These are phyloP conservation scores for Pavo muticus DNA, from an alignment of 2,113 vertebrate genomes.

Conservation along the genomic window DNA sequence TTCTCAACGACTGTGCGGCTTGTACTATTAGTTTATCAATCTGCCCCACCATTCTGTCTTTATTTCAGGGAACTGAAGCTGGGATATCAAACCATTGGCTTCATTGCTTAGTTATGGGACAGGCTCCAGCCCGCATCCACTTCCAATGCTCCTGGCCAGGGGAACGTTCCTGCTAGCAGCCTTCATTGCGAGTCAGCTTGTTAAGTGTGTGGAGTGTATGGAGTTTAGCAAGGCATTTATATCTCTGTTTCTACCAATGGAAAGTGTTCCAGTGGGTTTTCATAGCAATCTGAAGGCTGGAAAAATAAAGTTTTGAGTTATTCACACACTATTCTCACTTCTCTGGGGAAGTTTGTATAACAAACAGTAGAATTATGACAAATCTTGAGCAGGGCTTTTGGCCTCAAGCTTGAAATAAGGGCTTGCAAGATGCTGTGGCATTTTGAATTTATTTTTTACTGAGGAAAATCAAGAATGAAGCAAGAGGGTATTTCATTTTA, in stretches of 20 bases:
- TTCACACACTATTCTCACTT: background rate
- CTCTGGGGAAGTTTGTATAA: background rate
- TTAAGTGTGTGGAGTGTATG: fast-evolving
- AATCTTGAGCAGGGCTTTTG: background rate
- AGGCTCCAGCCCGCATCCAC: fast-evolving
- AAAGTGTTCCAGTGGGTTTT: background rate
- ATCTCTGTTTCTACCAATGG: background rate
- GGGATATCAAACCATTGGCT: background rate
- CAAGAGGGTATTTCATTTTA: background rate
- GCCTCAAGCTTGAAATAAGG: background rate
- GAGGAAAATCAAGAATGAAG: background rate
- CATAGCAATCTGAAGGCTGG: background rate
- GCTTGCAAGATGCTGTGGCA: background rate
- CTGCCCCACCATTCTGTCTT: background rate
- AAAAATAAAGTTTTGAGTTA: background rate
- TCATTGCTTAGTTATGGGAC: background rate
- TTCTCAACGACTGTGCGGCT: background rate
- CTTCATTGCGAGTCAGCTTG: background rate
- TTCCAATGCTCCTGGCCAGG: fast-evolving
- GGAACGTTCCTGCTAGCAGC: background rate
- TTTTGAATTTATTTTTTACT: background rate
- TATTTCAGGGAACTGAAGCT: background rate
- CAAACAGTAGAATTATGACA: background rate
- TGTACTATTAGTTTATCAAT: background rate
- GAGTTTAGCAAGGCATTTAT: background rate